Conservation (phyloP, 2,888 invertebrate species). For the Cetonia aurata region DNA sequence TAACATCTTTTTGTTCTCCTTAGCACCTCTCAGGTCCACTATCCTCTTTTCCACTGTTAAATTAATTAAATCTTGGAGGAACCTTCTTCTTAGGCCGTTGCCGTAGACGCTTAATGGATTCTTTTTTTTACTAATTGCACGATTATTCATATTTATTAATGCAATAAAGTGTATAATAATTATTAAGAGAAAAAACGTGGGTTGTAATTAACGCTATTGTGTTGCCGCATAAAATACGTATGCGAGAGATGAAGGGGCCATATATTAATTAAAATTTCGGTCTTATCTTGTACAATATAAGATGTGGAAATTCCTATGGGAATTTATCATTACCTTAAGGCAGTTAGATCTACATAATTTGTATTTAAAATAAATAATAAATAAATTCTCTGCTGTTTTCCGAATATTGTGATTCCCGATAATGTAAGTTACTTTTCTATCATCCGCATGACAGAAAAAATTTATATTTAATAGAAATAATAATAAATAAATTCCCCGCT, state of each 20-base stretch:
- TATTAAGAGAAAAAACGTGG: constrained; percentile 10
- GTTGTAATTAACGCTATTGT: constrained; percentile 26
- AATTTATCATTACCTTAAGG: no score
- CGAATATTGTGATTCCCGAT: no score
- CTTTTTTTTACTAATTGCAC: constrained; percentile 17
- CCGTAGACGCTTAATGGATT: constrained; percentile 4
- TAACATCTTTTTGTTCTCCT: constrained; percentile 35
- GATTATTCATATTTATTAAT: constrained; percentile 21
- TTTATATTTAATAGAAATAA: no score
- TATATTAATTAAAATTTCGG: background rate
- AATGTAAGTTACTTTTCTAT: no score
- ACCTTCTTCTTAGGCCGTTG: background rate
- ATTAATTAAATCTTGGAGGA: constrained; percentile 21
- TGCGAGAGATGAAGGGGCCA: no score
- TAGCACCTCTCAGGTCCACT: constrained; percentile 23
- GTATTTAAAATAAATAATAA: no score
- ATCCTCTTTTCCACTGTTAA: background rate
- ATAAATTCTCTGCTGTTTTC: no score
- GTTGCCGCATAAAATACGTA: constrained; percentile 2
- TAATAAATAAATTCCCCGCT: no score
- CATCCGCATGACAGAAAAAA: no score
- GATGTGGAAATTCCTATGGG: background rate
- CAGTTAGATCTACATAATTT: no score
- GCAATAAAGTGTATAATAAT: constrained; percentile 22
- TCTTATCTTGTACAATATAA: background rate